Conservation (phyloP, 2,888 invertebrate species). For the Lasioglossum leucozonium region DNA sequence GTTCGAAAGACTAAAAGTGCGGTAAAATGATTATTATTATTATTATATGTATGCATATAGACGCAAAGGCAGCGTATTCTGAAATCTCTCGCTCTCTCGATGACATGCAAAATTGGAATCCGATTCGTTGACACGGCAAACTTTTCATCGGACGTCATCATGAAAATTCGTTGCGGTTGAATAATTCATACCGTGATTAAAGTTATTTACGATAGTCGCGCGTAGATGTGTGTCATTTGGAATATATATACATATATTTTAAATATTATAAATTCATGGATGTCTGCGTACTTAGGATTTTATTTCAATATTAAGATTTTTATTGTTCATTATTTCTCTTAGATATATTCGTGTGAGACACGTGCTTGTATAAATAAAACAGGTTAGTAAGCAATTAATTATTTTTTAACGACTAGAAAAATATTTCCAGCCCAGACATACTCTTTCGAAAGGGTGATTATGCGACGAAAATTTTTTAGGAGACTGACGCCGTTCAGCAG, state of each 20-base stretch:
- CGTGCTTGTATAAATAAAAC: not conserved
- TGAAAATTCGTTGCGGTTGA: not conserved
- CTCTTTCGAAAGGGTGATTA: not conserved
- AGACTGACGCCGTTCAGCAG: not conserved
- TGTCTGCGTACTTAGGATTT: not conserved
- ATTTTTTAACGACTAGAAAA: not conserved
- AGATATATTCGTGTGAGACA: too few species aligned
- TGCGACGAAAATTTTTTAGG: not conserved
- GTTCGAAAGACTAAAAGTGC: too few species aligned
- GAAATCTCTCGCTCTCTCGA: constrained; percentile 26
- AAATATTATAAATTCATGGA: not conserved
- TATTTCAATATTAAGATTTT: not conserved
- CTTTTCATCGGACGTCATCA: constrained; percentile 3
- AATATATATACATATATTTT: not conserved
- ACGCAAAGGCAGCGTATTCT: not conserved
- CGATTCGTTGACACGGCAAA: not conserved
- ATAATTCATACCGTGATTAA: not conserved
- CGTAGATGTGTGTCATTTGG: not conserved
- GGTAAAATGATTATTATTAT: too few species aligned
- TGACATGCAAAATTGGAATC: constrained; percentile 20
- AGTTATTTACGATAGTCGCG: not conserved
- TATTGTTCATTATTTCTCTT: too few species aligned
- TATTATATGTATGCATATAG: too few species aligned
- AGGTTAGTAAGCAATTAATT: too few species aligned
- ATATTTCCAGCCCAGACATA: too few species aligned